These are phyloP conservation scores for Netta rufina DNA, from an alignment of 2,797 vertebrate species.

Conservation along the genomic window DNA sequence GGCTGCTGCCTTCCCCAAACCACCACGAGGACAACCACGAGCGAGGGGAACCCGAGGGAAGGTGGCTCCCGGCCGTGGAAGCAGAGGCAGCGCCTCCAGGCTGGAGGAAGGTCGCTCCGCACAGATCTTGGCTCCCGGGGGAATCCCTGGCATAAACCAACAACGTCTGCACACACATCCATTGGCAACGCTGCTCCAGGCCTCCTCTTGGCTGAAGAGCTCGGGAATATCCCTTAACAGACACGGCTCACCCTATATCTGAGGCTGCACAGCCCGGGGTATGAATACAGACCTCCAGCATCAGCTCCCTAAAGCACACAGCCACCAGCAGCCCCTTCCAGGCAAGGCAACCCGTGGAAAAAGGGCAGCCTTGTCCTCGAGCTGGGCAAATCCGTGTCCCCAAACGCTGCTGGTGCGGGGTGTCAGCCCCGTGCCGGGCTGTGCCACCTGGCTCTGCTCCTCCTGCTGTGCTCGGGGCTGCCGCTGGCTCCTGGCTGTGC, in stretches of 20 bases:
- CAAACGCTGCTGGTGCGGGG: background rate
- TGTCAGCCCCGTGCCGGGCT: background rate
- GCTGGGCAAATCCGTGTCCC: background rate
- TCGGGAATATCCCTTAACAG: background rate
- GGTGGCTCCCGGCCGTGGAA: background rate
- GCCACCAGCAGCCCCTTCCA: background rate
- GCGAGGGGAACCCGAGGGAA: background rate
- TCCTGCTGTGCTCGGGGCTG: background rate
- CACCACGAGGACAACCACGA: background rate
- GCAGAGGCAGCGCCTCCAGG: background rate
- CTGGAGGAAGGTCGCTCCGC: fast-evolving
- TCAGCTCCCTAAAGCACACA: background rate
- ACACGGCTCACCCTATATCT: background rate
- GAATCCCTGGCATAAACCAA: background rate
- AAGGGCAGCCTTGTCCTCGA: background rate
- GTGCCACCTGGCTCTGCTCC: background rate
- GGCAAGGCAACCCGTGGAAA: background rate
- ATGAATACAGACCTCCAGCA: background rate
- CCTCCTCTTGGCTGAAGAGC: background rate
- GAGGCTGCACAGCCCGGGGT: background rate
- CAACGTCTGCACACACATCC: background rate
- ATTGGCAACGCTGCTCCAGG: background rate
- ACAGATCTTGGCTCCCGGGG: background rate
- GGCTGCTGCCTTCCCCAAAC: background rate
- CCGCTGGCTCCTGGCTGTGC: background rate